Evolutionary conservation across 2,113 vertebrate species (phyloP).

Genomic region (Ailuropoda melanoleuca): DNA sequence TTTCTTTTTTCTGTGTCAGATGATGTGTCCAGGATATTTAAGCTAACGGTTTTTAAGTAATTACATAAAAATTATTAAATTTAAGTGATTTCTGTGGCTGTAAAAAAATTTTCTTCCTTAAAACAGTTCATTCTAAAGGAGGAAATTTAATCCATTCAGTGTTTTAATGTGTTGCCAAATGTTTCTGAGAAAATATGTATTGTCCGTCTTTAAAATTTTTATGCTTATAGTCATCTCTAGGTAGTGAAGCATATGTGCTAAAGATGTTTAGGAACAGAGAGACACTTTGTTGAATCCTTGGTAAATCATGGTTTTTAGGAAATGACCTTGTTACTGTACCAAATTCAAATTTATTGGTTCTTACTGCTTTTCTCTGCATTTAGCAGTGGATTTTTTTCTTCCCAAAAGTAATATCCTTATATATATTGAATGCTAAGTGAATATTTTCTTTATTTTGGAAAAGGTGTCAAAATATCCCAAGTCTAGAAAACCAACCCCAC

Average conservation of each 20-base stretch:
- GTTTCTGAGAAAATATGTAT: conserved; percentile 26
- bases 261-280: not conserved
- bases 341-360: conserved; percentile 32
- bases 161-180: conserved; percentile 30
- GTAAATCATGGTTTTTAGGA: not conserved
- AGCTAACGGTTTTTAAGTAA: conserved; percentile 1
- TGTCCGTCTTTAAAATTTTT: not conserved
- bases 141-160: conserved; percentile 2
- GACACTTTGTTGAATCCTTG: not conserved
- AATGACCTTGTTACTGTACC: not conserved
- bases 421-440: not conserved
- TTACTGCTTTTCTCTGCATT: not conserved
- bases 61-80: not conserved
- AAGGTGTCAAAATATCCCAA: not conserved
- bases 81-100: not conserved
- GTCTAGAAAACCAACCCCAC: not conserved
- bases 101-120: not conserved
- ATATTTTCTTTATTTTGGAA: not conserved
- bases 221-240: not conserved
- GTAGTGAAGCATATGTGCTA: not conserved
- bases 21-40: not conserved
- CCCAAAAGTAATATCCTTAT: not conserved
- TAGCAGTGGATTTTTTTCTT: not conserved
- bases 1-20: not conserved
- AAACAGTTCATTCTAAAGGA: not conserved